Evolutionary conservation across 2,888 invertebrate genomes (phyloP).

Genomic region (Cabera pusaria): DNA sequence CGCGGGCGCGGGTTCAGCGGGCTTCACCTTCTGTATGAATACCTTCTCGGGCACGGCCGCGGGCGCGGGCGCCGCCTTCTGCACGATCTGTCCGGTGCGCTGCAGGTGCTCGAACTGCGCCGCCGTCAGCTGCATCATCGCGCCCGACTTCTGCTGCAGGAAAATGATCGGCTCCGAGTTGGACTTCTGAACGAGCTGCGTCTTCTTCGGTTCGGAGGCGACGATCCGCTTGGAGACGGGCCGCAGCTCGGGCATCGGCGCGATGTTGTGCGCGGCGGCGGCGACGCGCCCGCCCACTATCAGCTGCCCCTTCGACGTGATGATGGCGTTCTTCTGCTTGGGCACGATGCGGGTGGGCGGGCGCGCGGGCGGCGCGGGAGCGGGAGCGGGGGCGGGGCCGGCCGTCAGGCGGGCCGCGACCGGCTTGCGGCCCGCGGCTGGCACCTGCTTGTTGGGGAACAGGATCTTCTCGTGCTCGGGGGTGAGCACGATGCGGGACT

Average conservation of each 20-base stretch:
- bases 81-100: conserved; percentile 73
- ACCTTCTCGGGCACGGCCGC: conserved; percentile 55
- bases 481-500: conserved; percentile 83
- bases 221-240: conserved; percentile 61
- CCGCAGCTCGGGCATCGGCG: conserved; percentile 71
- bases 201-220: conserved; percentile 63
- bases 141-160: conserved; percentile 74
- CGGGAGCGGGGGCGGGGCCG: conserved; percentile 37
- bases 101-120: conserved; percentile 79
- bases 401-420: conserved; percentile 62
- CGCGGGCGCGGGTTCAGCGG: too few relatives aligned
- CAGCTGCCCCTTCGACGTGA: conserved; percentile 83
- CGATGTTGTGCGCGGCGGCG: conserved; percentile 72
- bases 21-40: conserved; percentile 60
- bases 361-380: conserved; percentile 36
- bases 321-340: conserved; percentile 77
- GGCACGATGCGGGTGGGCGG: conserved; percentile 63
- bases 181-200: conserved; percentile 63
- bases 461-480: conserved; percentile 85
- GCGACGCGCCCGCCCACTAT: conserved; percentile 74
- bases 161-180: conserved; percentile 69
- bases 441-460: conserved; percentile 78
- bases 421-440: conserved; percentile 65
- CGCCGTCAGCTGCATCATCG: conserved; percentile 73
- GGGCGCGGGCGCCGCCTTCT: conserved; percentile 58